phyloP scores from a whole-genome alignment of 2,113 vertebrate genomes.

The Gracilinanus agilis region DNA sequence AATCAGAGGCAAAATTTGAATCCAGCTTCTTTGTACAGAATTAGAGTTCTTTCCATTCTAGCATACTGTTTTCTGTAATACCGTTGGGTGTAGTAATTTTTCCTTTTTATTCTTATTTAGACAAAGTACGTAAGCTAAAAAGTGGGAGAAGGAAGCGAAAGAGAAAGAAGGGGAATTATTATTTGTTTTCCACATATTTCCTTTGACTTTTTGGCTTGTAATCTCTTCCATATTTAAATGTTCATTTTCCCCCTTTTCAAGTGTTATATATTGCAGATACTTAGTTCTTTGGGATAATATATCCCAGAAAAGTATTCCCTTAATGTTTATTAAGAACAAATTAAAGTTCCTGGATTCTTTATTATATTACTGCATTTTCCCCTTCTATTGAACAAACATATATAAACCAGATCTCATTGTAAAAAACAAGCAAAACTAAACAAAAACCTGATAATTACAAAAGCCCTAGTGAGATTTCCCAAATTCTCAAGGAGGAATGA shows the following conservation, averaged over 20 bases:
- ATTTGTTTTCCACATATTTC: slow-evolving; percentile 41
- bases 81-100: slow-evolving; percentile 28
- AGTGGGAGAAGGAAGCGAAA: neutral
- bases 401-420: neutral
- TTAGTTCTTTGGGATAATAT: neutral
- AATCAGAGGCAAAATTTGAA: neutral
- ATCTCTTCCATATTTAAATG: slow-evolving; percentile 42
- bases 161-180: slow-evolving; percentile 23
- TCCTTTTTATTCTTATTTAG: slow-evolving; percentile 42
- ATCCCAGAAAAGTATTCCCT: neutral
- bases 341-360: slow-evolving; percentile 35
- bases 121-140: slow-evolving; percentile 29
- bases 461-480: neutral
- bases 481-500: slow-evolving; percentile 26
- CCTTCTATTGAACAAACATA: slow-evolving; percentile 36
- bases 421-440: slow-evolving; percentile 38
- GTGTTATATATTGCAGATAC: neutral
- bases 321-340: slow-evolving; percentile 51
- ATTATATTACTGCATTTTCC: slow-evolving; percentile 53
- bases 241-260: slow-evolving; percentile 34
- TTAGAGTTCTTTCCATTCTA: neutral
- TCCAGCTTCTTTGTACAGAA: neutral
- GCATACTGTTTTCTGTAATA: neutral
- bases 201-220: slow-evolving; percentile 18
- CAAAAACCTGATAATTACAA: neutral